Percentiles rank a stretch among this genome's conserved stretches.
phyloP scores from a whole-genome alignment of 2,888 invertebrate genomes.

The Eristalis arbustorum region DNA sequence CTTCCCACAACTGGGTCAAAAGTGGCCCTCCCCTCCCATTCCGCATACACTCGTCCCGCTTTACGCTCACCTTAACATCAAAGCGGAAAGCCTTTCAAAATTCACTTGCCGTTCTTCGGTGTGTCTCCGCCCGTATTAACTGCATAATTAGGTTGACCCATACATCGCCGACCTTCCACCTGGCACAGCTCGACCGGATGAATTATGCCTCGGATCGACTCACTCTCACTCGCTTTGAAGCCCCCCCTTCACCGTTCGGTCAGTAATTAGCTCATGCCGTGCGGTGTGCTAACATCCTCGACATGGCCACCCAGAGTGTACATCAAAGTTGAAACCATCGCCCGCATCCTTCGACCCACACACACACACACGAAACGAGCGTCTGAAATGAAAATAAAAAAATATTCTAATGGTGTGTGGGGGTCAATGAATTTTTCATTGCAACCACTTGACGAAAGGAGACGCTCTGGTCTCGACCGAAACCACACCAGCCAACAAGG shows the following conservation, averaged over 20 bases:
- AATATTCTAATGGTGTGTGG: slow-evolving; percentile 49
- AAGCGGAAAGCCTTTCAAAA: neutral
- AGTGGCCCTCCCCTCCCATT: neutral
- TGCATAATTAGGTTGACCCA: slow-evolving; percentile 31
- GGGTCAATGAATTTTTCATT: slow-evolving; percentile 69
- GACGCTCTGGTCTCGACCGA: slow-evolving; percentile 25
- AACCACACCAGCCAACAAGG: slow-evolving; percentile 13
- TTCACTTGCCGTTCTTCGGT: neutral
- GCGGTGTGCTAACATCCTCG: slow-evolving; percentile 34
- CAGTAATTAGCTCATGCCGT: slow-evolving; percentile 58
- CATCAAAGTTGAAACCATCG: slow-evolving; percentile 33
- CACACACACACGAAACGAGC: neutral
- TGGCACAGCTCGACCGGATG: neutral
- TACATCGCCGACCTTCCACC: neutral
- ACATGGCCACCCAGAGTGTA: slow-evolving; percentile 4
- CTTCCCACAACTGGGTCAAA: neutral
- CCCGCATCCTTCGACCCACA: slow-evolving; percentile 15
- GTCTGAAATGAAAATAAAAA: neutral
- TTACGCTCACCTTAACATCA: neutral
- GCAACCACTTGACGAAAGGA: slow-evolving; percentile 25
- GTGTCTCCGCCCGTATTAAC: neutral
- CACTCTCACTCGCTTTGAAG: neutral
- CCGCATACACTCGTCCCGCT: neutral
- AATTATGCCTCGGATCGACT: slow-evolving; percentile 40
- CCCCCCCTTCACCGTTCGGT: slow-evolving; percentile 14